phyloP scores from a whole-genome alignment of 1,140 invertebrate species.

The Lanistes nyassanus region DNA sequence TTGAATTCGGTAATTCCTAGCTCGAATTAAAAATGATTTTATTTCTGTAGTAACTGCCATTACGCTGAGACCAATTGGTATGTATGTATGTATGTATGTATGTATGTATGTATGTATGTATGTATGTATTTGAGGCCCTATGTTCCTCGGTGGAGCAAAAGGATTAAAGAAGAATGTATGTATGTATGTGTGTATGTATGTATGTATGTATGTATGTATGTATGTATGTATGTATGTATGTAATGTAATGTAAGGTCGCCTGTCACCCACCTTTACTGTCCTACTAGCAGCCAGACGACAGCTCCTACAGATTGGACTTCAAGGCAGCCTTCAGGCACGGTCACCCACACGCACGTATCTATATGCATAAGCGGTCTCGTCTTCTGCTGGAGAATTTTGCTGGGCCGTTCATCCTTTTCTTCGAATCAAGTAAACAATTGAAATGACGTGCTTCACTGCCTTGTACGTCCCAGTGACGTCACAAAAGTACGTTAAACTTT shows the following conservation, averaged over 20 bases:
- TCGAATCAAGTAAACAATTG: too few relatives aligned
- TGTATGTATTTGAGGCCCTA: neutral
- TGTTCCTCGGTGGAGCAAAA: neutral
- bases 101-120: neutral
- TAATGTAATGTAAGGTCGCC: too few relatives aligned
- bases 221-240: conserved; percentile 4
- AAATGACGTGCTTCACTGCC: too few relatives aligned
- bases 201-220: conserved; percentile 14
- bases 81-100: neutral
- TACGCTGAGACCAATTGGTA: neutral
- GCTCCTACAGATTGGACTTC: too few relatives aligned
- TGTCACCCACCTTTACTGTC: neutral
- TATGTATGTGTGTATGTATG: conserved; percentile 16
- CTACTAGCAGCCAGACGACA: neutral
- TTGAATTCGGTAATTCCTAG: too few relatives aligned
- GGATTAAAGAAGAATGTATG: neutral
- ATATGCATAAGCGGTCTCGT: too few relatives aligned
- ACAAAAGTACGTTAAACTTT: too few relatives aligned
- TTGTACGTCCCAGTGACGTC: too few relatives aligned
- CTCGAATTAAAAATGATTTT: neutral
- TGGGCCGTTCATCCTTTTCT: too few relatives aligned
- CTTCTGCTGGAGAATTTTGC: too few relatives aligned
- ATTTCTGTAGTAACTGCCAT: neutral
- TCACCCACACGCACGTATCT: neutral
- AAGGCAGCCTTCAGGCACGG: too few relatives aligned